phyloP scores from a whole-genome alignment of 2,797 vertebrate genomes.

The Silurus lanzhouensis region DNA sequence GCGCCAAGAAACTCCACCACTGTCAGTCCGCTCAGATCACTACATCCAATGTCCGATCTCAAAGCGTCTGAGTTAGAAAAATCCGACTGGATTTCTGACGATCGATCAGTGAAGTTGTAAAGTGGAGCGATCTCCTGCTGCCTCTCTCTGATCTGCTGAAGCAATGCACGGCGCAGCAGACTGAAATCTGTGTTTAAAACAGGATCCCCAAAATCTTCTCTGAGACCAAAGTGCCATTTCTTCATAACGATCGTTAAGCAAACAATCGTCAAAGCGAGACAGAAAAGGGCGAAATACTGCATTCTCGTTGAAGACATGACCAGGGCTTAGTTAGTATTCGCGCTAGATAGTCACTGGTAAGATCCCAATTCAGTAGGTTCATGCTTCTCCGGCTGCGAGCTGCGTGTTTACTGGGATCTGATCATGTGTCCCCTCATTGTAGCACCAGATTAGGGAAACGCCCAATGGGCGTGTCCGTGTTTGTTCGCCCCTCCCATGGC shows the following conservation, averaged over 20 bases:
- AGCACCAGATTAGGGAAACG: slow-evolving; percentile 60
- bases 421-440: slow-evolving; percentile 38
- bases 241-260: slow-evolving; percentile 71
- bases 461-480: slow-evolving; percentile 60
- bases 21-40: slow-evolving; percentile 71
- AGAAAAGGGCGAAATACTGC: slow-evolving; percentile 69
- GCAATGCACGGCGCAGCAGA: slow-evolving; percentile 63
- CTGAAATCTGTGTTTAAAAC: slow-evolving; percentile 56
- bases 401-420: slow-evolving; percentile 39
- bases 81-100: neutral
- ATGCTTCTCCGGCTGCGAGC: slow-evolving; percentile 30
- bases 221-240: slow-evolving; percentile 71
- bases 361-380: neutral
- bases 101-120: slow-evolving; percentile 53
- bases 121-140: slow-evolving; percentile 73
- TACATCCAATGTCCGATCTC: slow-evolving; percentile 71
- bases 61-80: neutral
- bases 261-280: slow-evolving; percentile 72
- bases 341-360: neutral
- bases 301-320: slow-evolving; percentile 68
- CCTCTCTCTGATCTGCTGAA: slow-evolving; percentile 69
- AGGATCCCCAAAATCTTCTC: slow-evolving; percentile 53
- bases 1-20: slow-evolving; percentile 79
- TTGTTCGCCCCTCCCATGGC: slow-evolving; percentile 35
- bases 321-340: slow-evolving; percentile 31